Base-by-base conservation (phyloP, 1,140 invertebrate genomes). In the Macrotrachela quadricornifera region DNA sequence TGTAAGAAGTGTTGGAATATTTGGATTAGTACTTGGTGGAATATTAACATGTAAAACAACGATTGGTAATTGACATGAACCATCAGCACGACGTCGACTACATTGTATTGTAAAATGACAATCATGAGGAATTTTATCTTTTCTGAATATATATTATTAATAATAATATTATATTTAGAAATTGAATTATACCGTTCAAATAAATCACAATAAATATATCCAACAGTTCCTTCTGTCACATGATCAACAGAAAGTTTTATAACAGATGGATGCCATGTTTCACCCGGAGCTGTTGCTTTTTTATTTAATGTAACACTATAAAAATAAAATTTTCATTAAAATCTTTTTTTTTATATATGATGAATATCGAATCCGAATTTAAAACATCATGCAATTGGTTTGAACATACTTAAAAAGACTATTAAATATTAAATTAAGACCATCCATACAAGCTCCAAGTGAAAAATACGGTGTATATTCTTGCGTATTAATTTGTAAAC, bases 71-170 rank as follows among this genome's bases (percentile, higher is more conserved):
- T 86, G 83, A 66, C 94, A 92, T 43, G 72, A 73, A n/a, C 83
- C 83, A 70, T 90, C 79, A 0, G 76, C 60, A 46, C 83, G 63
- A 54, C 75, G 61, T 68, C 84, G 82, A 17, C 91, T 90, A 15
- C 92, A 92, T 62, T 80, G 79, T 56, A 99, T 92, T 0, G 91
- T 97, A 69, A 92, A 96, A 69, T 97, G 94, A 64, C 92, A 96
- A 65, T 97, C 94, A 63, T 66, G 48, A 4, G 40, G 40, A 13
- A 14, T 10, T 42, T 42, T 42, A 15, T 42, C 15, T 42, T 42
- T 15, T 42, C 40, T 42, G 4, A 42, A 42, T 14, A 47, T 41
- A 49, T 50, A 49, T 50, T 17, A 36, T 15, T 3, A 13, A 30
- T 10, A 21, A 13, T 2, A 56, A 30, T 38, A 47, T 43, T 30